Evolutionary conservation across 2,797 vertebrate species (phyloP).

Genomic region (Botia kubotai): DNA sequence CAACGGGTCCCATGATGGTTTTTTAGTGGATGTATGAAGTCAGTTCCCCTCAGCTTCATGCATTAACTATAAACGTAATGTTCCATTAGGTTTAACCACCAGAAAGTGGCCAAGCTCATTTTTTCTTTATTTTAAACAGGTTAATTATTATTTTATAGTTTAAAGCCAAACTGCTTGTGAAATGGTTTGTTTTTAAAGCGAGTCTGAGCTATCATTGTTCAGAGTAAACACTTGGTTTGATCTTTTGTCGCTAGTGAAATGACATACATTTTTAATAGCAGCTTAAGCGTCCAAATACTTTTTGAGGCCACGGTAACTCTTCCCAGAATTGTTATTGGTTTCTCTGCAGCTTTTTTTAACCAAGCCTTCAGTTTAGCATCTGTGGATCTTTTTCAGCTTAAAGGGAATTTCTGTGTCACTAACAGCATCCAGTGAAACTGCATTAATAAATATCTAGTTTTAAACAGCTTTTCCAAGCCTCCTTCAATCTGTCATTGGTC

Average conservation of each 20-base stretch:
- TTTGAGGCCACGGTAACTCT: background rate
- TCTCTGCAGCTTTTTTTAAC: background rate
- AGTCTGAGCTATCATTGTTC: background rate
- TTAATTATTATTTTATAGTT: background rate
- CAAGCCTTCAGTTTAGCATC: background rate
- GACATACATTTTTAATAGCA: background rate
- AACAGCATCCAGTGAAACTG: background rate
- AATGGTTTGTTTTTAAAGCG: background rate
- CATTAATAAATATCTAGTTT: background rate
- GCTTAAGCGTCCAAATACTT: background rate
- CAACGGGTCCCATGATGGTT: background rate
- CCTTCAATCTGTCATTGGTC: background rate
- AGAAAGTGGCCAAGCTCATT: background rate
- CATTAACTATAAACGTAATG: conserved; percentile 4
- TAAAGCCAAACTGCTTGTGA: background rate
- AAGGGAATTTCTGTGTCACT: background rate
- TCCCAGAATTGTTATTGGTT: background rate
- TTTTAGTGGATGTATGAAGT: background rate
- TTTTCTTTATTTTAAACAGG: background rate
- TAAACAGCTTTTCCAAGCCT: background rate
- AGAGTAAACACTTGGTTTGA: background rate
- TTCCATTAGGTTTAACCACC: background rate
- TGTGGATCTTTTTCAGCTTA: background rate
- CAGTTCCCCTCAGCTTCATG: background rate
- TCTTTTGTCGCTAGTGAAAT: background rate